Conservation (phyloP, 1,140 invertebrate genomes). For the Psix sp. region DNA sequence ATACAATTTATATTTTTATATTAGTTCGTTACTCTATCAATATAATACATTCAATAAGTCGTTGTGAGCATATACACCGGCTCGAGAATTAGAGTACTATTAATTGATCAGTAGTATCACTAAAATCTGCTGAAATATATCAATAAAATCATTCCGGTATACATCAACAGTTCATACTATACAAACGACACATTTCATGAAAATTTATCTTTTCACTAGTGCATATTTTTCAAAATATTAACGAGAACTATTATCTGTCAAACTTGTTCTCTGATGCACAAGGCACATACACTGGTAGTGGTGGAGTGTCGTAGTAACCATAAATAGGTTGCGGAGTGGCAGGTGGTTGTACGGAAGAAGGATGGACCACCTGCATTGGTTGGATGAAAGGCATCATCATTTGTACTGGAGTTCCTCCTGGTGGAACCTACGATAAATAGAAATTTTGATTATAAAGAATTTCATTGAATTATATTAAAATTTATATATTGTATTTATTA, state of each 20-base stretch:
- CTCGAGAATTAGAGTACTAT: too few relatives aligned
- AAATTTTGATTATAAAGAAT: neutral
- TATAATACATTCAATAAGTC: too few relatives aligned
- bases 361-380: conserved; percentile 65
- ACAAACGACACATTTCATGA: conserved; percentile 31
- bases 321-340: conserved; percentile 69
- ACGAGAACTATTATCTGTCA: conserved; percentile 66
- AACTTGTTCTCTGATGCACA: conserved; percentile 71
- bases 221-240: conserved; percentile 10
- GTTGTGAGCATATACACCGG: too few relatives aligned
- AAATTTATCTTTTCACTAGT: conserved; percentile 14
- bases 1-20: too few relatives aligned
- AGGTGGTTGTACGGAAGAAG: conserved; percentile 47
- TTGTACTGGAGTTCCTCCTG: conserved; percentile 65
- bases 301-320: conserved; percentile 71
- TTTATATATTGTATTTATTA: too few relatives aligned
- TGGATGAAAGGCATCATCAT: conserved; percentile 72
- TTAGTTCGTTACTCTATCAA: too few relatives aligned
- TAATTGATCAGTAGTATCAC: too few relatives aligned
- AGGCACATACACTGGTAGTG: conserved; percentile 69
- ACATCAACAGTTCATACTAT: conserved; percentile 37
- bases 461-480: too few relatives aligned
- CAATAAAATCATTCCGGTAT: conserved; percentile 22
- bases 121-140: too few relatives aligned
- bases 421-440: conserved; percentile 15